Evolutionary conservation across 2,113 vertebrate genomes (phyloP), one percentile per base, ranked within the genome.

Genomic region (Probosciger aterrimus): DNA sequence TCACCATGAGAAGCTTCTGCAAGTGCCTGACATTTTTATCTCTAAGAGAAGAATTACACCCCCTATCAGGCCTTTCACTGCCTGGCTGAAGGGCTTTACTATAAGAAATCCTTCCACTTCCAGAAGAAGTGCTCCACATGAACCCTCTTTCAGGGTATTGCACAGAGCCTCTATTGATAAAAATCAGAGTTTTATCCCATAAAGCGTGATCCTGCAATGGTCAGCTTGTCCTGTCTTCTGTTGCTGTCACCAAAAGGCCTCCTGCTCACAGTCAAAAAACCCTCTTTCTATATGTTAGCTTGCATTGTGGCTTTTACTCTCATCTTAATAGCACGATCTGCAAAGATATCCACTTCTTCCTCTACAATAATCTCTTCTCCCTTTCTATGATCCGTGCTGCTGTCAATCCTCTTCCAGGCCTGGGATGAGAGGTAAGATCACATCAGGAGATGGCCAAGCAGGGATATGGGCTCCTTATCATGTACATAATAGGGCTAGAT

Each of bases 401-500:
- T 60, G 52, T 27, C 18, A 46, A 7, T 39, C 18, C 9, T 43
- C 46, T 64, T 22, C 33, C 30, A 73, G 39, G 6, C 39, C 52
- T 37, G 18, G 15, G 47, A 41, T 4, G 49, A 55, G 39, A 59
- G 65, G 18, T 18, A 78, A 70, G 50, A 28, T 33, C 41, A 11
- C 25, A 47, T 3, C 50, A 82, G 81, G 27, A 82, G 19, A 30
- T 5, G 11, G 14, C 19, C 28, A 59, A 27, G 30, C 23, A 73
- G 49, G 30, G 33, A 25, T 25, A n/a, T 1, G 1, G 6, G 10
- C 30, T 86, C 11, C 27, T 46, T 5, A 15, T 6, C 19, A 6
- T 0, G 0, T 15, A 8, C 18, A 57, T 63, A 24, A 63, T 11
- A 55, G 44, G n/a, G 24, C 13, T 80, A 53, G 37, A 65, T 9